Evolutionary conservation across 1,140 invertebrate species (phyloP).

Genomic region (Drosophila eugracilis): DNA sequence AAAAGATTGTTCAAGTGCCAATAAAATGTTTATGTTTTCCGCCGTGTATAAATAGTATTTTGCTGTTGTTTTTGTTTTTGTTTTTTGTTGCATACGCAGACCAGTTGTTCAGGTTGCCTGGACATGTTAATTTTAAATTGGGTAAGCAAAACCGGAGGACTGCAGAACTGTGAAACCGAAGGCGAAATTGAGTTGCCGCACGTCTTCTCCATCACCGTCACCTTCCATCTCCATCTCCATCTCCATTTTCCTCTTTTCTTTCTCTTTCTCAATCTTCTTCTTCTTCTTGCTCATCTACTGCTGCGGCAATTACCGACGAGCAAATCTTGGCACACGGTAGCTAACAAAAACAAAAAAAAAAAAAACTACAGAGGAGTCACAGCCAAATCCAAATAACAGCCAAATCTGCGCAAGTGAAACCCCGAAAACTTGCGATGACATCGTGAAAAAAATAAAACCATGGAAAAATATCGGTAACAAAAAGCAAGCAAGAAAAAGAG

Average conservation of each 20-base stretch:
- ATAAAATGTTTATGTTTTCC: background rate
- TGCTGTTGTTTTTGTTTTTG: constrained; percentile 26
- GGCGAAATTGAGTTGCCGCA: constrained; percentile 70
- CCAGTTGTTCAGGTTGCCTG: constrained; percentile 56
- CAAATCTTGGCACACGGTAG: constrained; percentile 64
- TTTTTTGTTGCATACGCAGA: constrained; percentile 39
- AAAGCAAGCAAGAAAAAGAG: too few species aligned
- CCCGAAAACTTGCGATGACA: constrained; percentile 4
- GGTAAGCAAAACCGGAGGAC: constrained; percentile 49
- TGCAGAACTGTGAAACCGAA: constrained; percentile 46
- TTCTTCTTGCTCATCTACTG: constrained; percentile 19
- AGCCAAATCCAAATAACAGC: constrained; percentile 49
- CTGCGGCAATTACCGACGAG: constrained; percentile 68
- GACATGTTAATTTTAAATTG: constrained; percentile 82
- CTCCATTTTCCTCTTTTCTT: constrained; percentile 5
- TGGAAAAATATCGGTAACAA: background rate
- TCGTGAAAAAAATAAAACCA: background rate
- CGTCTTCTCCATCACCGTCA: constrained; percentile 53
- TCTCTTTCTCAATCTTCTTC: constrained; percentile 5
- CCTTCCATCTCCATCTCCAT: constrained; percentile 7
- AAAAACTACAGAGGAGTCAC: background rate
- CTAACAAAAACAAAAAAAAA: background rate
- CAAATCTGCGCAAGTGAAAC: constrained; percentile 46
- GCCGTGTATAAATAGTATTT: constrained; percentile 2
- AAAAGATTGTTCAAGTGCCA: too few species aligned